Conservation (phyloP, 2,888 invertebrate species). For the Sinotaia quadrata region DNA sequence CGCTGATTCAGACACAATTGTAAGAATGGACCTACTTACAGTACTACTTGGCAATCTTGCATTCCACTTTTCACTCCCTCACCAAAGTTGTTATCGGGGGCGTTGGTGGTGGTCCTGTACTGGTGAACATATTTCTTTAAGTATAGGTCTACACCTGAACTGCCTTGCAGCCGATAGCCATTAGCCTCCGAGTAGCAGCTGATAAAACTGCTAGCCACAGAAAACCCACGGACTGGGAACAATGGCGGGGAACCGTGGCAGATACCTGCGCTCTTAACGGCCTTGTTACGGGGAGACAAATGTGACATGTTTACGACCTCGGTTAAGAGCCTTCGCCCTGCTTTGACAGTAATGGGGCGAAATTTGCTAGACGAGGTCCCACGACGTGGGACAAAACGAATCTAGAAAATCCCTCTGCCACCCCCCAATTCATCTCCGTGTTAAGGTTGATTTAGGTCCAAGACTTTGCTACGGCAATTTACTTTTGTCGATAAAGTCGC, state of each 20-base stretch:
- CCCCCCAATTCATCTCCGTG: neutral
- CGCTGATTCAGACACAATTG: too few relatives aligned
- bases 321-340: neutral
- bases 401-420: neutral
- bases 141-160: neutral
- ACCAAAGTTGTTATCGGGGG: too few relatives aligned
- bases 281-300: slow-evolving; percentile 9
- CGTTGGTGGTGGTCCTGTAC: too few relatives aligned
- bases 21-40: too few relatives aligned
- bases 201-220: neutral
- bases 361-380: neutral
- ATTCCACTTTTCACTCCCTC: too few relatives aligned
- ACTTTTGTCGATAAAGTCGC: neutral
- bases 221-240: neutral
- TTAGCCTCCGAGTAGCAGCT: neutral
- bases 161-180: neutral
- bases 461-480: neutral
- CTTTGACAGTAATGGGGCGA: neutral
- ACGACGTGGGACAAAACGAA: slow-evolving; percentile 4
- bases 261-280: neutral
- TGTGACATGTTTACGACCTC: slow-evolving; percentile 14
- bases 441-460: slow-evolving; percentile 5
- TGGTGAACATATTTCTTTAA: too few relatives aligned
- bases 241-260: neutral
- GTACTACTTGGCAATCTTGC: too few relatives aligned